Evolutionary conservation across 2,113 vertebrate genomes (phyloP).

Genomic region (Gasterosteus aculeatus): DNA sequence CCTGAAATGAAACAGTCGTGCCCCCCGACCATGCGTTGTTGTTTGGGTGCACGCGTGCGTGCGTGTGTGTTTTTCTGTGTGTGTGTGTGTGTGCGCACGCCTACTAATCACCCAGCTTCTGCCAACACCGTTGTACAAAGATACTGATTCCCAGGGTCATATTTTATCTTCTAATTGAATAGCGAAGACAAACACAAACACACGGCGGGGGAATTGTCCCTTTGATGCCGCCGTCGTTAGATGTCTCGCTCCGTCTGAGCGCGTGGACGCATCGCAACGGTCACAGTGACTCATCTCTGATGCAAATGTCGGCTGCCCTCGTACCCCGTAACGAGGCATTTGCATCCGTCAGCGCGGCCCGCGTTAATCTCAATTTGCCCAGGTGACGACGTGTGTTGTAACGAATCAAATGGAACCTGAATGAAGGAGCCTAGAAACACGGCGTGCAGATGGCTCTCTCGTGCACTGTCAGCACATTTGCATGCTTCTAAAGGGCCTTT

Average conservation of each 20-base stretch:
- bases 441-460: not conserved
- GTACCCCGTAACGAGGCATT: slow-evolving; percentile 3
- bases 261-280: not conserved
- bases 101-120: slow-evolving; percentile 40
- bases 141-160: slow-evolving; percentile 46
- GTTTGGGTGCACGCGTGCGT: not conserved
- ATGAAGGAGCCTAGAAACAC: slow-evolving; percentile 1
- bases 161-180: slow-evolving; percentile 68
- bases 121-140: slow-evolving; percentile 40
- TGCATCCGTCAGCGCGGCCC: not conserved
- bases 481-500: not conserved
- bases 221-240: slow-evolving; percentile 45
- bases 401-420: not conserved
- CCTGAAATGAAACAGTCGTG: slow-evolving; percentile 66
- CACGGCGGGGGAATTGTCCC: slow-evolving; percentile 35
- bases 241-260: slow-evolving; percentile 46
- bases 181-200: slow-evolving; percentile 35
- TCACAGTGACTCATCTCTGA: slow-evolving; percentile 15
- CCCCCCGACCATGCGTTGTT: slow-evolving; percentile 27
- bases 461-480: not conserved
- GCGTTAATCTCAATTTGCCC: slow-evolving; percentile 19
- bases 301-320: not conserved
- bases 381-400: not conserved
- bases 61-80: not conserved
- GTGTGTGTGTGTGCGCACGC: not conserved